Evolutionary conservation across 37 sponge, comb jelly and placozoan species (phyloP), one percentile per base, ranked within the genome.

Genomic region (Cliona cf. orientalis): DNA sequence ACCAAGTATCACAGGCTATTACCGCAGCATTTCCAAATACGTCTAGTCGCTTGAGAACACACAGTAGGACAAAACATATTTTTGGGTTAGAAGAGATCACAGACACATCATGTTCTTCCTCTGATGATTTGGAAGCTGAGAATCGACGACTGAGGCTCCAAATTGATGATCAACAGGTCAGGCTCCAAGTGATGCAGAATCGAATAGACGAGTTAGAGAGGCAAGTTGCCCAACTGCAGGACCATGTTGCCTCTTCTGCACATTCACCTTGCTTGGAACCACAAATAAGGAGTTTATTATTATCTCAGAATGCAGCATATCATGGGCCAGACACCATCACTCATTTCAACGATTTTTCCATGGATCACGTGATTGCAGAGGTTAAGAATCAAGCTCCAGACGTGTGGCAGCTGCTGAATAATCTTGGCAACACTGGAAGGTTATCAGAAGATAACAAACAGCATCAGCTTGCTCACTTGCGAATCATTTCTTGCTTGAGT

Each of bases 271-370:
- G 14, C 53, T 49, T 49, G 14, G 53, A 49, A 14, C 14, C 53
- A 49, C 53, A 49, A 49, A 49, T 49, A 49, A 14, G 14, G 9
- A 14, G 53, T 49, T 14, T 49, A 49, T 9, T 49, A 9, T 49
- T 14, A 49, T 9, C 53, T 49, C 53, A 49, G 42, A 61, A 61
- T n/a, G 63, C 55, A 56, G 74, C 32, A 74, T 69, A 69, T 56
- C 74, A 74, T 34, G 74, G 74, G 1, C 74, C 74, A 34, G 74
- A 74, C 37, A 74, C 58, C 36, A 46, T 74, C 38, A 11, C 12
- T 22, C 74, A 53, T 37, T 53, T 74, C 38, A 3, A 55, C 14
- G 14, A 17, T 1, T 74, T 74, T 49, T 22, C 56, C 36, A 55
- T 74, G 2, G 56, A 53, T 57, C 22, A 33, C 9, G 36, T 74